Base-by-base conservation (phyloP, 92 coral and sea anemone genomes). In the Pocillopora grandis region DNA sequence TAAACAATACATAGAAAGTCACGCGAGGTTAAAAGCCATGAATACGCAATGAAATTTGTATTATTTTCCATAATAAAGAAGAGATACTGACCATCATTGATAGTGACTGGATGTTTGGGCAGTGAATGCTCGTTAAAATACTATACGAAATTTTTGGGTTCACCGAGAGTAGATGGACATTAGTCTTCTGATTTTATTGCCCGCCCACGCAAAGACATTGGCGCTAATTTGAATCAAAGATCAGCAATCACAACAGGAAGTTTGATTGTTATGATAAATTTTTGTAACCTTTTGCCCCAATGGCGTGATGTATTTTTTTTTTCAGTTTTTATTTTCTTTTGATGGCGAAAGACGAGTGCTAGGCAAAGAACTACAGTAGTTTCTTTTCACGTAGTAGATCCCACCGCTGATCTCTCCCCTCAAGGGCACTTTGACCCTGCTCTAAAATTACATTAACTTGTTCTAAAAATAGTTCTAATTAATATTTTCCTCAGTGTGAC, bases 1-100 rank as follows among this genome's bases (percentile, higher is more conserved):
- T 70, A 70, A 70, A 70, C 75, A 70, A 70, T 70, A 9, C 75
- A 70, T 55, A 1, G 10, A 11, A 35, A 70, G 75, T 70, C 75
- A 70, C 75, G 75, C 75, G 55, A 70, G 36, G 55, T 36, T 35
- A 70, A 70, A 18, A 37, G 12, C 75, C 75, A 5, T 37, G 56
- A 42, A 70, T 1, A 37, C 9, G 8, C 6, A 10, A 15, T 37
- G 2, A 55, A 70, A 35, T 36, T 70, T 14, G 14, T 12, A 17
- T 4, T 16, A 5, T 36, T 36, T 70, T 70, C 9, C 55, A 35
- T 12, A 13, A 18, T 5, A 33, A 33, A 12, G 13, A 17, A 12
- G 17, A 12, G 20, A 70, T 31, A 70, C 57, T 6, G 23, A 16
- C 18, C 15, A 7, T 16, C 11, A 5, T 70, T 7, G 52, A 42